A percentile compares a stretch with the other conserved stretches of the same genome.
Conservation (phyloP, 2,797 vertebrate species). For the Euthynnus affinis region DNA sequence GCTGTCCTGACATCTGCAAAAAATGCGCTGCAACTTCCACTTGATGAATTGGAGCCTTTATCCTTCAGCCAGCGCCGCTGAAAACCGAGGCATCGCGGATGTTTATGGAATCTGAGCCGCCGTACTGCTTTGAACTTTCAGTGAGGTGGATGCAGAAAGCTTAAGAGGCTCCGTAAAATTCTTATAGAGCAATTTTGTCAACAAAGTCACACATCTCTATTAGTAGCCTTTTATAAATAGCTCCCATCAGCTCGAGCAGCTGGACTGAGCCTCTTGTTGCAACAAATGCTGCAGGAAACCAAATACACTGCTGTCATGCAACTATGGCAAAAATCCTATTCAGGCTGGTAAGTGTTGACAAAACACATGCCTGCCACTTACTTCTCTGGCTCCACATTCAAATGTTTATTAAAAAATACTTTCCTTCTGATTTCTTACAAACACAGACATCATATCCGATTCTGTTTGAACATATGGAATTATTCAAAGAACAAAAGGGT, state of each 20-base stretch:
- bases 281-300: slow-evolving; percentile 51
- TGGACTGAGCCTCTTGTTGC: slow-evolving; percentile 27
- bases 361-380: slow-evolving; percentile 24
- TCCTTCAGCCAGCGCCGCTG: slow-evolving; percentile 38
- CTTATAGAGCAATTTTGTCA: neutral
- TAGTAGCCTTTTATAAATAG: slow-evolving; percentile 19
- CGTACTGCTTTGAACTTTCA: slow-evolving; percentile 58
- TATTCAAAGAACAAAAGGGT: slow-evolving; percentile 18
- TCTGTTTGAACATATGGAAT: neutral
- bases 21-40: slow-evolving; percentile 44
- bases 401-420: neutral
- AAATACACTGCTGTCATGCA: slow-evolving; percentile 46
- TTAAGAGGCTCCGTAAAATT: neutral
- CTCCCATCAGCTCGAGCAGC: neutral
- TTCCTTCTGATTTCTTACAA: neutral
- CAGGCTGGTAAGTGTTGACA: slow-evolving; percentile 28
- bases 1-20: slow-evolving; percentile 52
- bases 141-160: slow-evolving; percentile 29
- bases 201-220: neutral
- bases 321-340: slow-evolving; percentile 52
- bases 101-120: slow-evolving; percentile 69
- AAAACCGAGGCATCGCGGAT: slow-evolving; percentile 60
- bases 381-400: slow-evolving; percentile 1
- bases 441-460: neutral
- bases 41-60: slow-evolving; percentile 66